Evolutionary conservation across 2,113 vertebrate species (phyloP).

Genomic region (Clarias macrocephalus): DNA sequence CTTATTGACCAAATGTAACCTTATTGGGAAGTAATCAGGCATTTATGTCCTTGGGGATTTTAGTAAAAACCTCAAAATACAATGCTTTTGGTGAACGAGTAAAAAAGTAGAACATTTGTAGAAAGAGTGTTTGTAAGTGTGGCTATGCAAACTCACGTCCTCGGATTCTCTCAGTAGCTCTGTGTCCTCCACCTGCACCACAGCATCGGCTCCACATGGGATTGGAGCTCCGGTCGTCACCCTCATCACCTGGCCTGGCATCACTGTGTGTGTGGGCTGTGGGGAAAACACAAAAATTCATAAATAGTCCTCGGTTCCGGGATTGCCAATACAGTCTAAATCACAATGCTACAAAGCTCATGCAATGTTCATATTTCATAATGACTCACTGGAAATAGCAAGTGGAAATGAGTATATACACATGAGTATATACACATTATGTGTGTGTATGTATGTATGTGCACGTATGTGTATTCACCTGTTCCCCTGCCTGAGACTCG

Average conservation of each 20-base stretch:
- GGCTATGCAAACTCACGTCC: constrained; percentile 79
- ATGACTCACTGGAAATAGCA: neutral
- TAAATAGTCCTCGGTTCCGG: neutral
- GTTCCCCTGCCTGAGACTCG: constrained; percentile 98
- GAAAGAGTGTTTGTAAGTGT: neutral
- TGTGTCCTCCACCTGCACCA: constrained; percentile 98
- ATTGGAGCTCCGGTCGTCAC: constrained; percentile 99
- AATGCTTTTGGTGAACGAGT: neutral
- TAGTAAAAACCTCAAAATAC: neutral
- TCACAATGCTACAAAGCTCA: neutral
- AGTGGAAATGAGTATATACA: neutral
- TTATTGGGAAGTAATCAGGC: neutral
- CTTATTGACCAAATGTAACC: neutral
- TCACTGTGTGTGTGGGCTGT: constrained; percentile 97
- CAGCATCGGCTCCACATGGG: constrained; percentile 96
- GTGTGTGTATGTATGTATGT: neutral
- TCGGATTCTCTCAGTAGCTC: constrained; percentile 98
- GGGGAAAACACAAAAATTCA: neutral
- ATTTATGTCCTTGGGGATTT: neutral
- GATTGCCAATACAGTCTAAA: neutral
- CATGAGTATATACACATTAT: neutral
- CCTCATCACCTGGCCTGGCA: constrained; percentile 98
- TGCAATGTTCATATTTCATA: neutral
- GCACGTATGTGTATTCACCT: constrained; percentile 72
- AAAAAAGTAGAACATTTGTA: neutral